Base-by-base conservation (phyloP, 1,140 invertebrate species). In the Drosophila mayri region DNA sequence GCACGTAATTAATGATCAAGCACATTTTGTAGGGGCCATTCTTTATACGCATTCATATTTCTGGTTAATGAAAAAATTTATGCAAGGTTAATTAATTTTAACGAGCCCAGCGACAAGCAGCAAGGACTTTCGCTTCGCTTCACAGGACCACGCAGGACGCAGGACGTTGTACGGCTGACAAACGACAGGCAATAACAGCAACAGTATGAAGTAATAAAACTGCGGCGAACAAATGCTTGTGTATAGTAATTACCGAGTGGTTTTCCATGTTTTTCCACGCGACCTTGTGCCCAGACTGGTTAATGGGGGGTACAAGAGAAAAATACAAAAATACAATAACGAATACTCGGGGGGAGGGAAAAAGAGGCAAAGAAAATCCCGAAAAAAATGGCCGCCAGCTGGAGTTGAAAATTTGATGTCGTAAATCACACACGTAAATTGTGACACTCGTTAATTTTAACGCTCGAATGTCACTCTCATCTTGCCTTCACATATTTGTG, bases 81-180 rank as follows among this genome's bases (percentile, higher is more conserved):
- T 78, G 59, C 76, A 60, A 71, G 76, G 76, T 79, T 79, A 79
- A 79, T 79, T 79, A 79, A 79, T 79, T 79, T 78, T 78, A 79
- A 78, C 65, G 75, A 78, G 76, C 50, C 65, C 10, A 59, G 52
- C 50, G 44, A 57, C 37, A 46, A 64, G 64, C 35, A 30, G 65
- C 41, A 52, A 65, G 37, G 73, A 65, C 38, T 65, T 65, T 40
- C 44, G 73, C 37, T 55, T 41, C 18, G 46, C 16, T 25, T 57
- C 54, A 38, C 52, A 54, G 50, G 50, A 22, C 32, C 32, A 16
- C 52, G 37, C 38, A 63, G 25, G 40, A 52, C 59, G 20, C 38
- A 65, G 60, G 25, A 64, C 44, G 49, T 50, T 32, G 49, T 8
- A 32, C 32, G 43, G 52, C 46, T 78, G 75, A 79, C 66, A 78